phyloP scores from a whole-genome alignment of 2,113 vertebrate genomes.

The Sialia sialis region DNA sequence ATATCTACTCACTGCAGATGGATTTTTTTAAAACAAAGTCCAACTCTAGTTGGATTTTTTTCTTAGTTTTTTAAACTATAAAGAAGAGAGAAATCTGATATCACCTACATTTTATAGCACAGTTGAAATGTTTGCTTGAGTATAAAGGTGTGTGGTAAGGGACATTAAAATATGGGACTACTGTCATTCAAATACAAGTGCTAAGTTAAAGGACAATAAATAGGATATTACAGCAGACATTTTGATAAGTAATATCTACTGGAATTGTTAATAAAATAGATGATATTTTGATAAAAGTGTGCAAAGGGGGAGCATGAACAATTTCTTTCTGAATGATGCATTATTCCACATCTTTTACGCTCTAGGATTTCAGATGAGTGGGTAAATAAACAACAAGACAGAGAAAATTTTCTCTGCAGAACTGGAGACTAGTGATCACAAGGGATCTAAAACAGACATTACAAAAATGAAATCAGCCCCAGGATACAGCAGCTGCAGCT shows the following conservation, averaged over 20 bases:
- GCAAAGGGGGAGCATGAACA: neutral
- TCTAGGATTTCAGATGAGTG: neutral
- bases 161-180: constrained; percentile 19
- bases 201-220: constrained; percentile 29
- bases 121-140: constrained; percentile 13
- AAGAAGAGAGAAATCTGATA: neutral
- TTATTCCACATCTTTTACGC: neutral
- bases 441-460: neutral
- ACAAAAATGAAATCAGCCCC: neutral
- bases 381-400: neutral
- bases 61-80: neutral
- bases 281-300: neutral
- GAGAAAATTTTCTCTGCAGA: neutral
- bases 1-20: neutral
- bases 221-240: constrained; percentile 4
- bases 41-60: neutral
- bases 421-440: neutral
- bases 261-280: constrained; percentile 55
- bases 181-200: constrained; percentile 38
- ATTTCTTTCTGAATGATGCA: neutral
- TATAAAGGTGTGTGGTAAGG: neutral
- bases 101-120: neutral
- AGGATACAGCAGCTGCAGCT: neutral
- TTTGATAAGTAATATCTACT: constrained; percentile 15
- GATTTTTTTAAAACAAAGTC: neutral